These are phyloP conservation scores for Loxodonta africana DNA, from an alignment of 2,113 vertebrate genomes.

Conservation along the genomic window DNA sequence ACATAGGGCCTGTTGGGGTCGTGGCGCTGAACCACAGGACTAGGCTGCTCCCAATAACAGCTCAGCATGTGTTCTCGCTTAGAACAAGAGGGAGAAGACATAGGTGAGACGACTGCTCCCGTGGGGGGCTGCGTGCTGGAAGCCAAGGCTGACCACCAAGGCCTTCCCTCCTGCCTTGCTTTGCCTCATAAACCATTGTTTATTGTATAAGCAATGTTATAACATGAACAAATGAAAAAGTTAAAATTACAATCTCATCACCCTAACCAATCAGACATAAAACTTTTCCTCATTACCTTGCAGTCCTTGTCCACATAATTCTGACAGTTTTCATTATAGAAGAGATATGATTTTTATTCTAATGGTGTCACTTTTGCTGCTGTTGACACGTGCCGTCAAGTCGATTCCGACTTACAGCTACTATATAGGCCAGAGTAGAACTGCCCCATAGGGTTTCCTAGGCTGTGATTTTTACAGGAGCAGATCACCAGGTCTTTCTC, in stretches of 20 bases:
- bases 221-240: neutral
- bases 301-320: neutral
- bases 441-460: no score
- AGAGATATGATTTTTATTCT: no score
- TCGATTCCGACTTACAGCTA: neutral
- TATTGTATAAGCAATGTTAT: neutral
- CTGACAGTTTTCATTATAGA: neutral
- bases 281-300: neutral
- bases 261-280: neutral
- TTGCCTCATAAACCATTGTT: neutral
- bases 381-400: neutral
- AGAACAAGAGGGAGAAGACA: neutral
- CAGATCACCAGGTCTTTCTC: neutral
- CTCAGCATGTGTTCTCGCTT: slow-evolving; percentile 95
- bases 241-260: neutral
- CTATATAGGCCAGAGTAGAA: no score
- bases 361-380: neutral
- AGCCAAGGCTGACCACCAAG: accelerated
- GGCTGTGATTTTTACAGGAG: neutral
- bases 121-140: neutral
- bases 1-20: slow-evolving; percentile 90
- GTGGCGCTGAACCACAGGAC: slow-evolving; percentile 81
- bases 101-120: neutral
- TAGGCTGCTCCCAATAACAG: slow-evolving; percentile 94
- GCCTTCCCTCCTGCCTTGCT: neutral